A percentile compares a stretch with the other conserved stretches of the same genome.
Evolutionary conservation across 1,140 invertebrate species (phyloP).

Genomic region (Dufourea novaeangliae): DNA sequence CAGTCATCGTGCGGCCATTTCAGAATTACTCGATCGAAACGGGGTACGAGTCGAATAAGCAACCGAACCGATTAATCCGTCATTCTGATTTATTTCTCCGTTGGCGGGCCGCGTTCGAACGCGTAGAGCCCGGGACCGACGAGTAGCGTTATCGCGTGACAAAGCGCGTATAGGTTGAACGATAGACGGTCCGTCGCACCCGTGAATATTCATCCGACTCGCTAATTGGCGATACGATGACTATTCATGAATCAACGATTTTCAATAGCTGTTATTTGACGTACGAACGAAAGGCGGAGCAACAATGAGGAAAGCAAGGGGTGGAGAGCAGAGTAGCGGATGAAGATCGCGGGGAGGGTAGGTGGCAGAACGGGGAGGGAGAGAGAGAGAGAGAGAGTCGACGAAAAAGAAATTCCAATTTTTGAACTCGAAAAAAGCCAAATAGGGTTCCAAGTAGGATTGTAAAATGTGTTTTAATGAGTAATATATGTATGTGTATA

Average conservation of each 20-base stretch:
- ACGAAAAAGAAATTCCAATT: neutral
- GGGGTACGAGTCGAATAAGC: conserved; percentile 27
- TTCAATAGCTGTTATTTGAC: conserved; percentile 76
- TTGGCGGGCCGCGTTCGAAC: conserved; percentile 26
- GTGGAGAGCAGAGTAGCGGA: neutral
- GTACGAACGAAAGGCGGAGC: conserved; percentile 63
- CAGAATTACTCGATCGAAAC: conserved; percentile 46
- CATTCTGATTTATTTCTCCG: conserved; percentile 46
- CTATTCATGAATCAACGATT: conserved; percentile 80
- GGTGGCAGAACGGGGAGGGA: no score
- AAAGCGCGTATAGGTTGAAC: conserved; percentile 42
- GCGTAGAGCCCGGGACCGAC: conserved; percentile 9
- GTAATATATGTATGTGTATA: no score
- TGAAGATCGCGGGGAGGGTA: neutral
- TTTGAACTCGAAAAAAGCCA: neutral
- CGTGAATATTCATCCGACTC: conserved; percentile 76
- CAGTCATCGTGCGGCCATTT: conserved; percentile 36
- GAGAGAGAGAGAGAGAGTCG: neutral
- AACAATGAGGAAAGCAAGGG: conserved; percentile 18
- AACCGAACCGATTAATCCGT: conserved; percentile 50
- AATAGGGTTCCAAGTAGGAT: no score
- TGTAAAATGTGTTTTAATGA: no score
- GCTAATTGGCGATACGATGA: conserved; percentile 79
- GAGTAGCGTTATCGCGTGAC: conserved; percentile 68
- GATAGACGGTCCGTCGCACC: conserved; percentile 62